Evolutionary conservation across 2,113 vertebrate species (phyloP).

Genomic region (Dipodomys spectabilis): DNA sequence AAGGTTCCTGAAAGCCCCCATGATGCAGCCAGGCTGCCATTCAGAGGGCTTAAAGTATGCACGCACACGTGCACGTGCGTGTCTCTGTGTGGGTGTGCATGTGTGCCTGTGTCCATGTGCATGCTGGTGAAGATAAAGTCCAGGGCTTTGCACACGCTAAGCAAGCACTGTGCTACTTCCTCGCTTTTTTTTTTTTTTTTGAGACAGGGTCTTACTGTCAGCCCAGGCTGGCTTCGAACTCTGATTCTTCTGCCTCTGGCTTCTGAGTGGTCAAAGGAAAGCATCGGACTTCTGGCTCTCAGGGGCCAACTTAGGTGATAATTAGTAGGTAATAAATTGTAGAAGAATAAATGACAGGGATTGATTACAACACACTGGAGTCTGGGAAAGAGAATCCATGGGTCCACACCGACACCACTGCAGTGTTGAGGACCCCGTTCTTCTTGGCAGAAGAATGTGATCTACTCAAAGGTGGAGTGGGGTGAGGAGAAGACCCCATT

Average conservation of each 20-base stretch:
- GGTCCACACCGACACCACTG: not conserved
- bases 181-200: not conserved
- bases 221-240: not conserved
- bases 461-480: not conserved
- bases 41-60: not conserved
- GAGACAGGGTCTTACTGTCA: not conserved
- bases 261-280: not conserved
- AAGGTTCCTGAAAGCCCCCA: too few relatives aligned
- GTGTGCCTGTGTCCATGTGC: too few relatives aligned
- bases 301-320: not conserved
- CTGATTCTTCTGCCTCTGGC: not conserved
- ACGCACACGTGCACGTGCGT: not conserved
- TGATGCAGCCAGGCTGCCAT: too few relatives aligned
- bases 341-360: not conserved
- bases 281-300: not conserved
- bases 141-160: too few relatives aligned
- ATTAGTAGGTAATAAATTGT: not conserved
- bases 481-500: too few relatives aligned
- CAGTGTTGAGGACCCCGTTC: not conserved
- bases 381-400: not conserved
- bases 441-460: not conserved
- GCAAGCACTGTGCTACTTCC: not conserved
- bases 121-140: too few relatives aligned
- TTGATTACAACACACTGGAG: not conserved
- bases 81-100: too few relatives aligned